Percentiles rank a stretch among this genome's conserved stretches.
Conservation (phyloP, 2,888 invertebrate species). For the Cactoblastis cactorum region DNA sequence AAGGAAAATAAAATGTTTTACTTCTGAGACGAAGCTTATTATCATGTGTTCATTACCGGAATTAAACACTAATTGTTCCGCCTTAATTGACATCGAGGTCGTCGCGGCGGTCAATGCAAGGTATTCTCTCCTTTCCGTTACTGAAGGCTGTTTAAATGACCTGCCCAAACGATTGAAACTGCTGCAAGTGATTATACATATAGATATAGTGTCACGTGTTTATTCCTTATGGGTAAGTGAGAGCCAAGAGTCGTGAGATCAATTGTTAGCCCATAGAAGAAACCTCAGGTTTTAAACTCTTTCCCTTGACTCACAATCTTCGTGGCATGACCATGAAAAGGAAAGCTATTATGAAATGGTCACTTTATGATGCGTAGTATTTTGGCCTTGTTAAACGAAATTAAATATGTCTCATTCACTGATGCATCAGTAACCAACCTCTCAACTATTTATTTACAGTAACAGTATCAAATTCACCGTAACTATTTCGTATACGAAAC, state of each 20-base stretch:
- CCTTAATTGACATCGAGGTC: conserved; percentile 25
- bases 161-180: no score
- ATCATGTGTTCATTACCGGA: conserved; percentile 18
- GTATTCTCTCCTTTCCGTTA: conserved; percentile 6
- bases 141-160: not conserved
- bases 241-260: no score
- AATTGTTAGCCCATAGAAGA: no score
- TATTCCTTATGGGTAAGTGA: no score
- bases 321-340: no score
- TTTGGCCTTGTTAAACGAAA: no score
- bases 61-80: conserved; percentile 27
- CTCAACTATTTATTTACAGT: not conserved
- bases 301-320: no score
- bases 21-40: conserved; percentile 18
- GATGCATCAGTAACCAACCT: conserved; percentile 1
- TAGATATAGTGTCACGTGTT: no score
- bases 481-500: not conserved
- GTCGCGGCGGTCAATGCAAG: conserved; percentile 19
- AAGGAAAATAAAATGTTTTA: not conserved
- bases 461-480: conserved; percentile 1
- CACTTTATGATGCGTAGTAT: no score
- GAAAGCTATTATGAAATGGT: no score
- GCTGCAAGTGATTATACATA: no score
- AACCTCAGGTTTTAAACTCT: no score
- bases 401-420: not conserved